Conservation (phyloP, 2,113 vertebrate genomes). For the Sitta europaea region DNA sequence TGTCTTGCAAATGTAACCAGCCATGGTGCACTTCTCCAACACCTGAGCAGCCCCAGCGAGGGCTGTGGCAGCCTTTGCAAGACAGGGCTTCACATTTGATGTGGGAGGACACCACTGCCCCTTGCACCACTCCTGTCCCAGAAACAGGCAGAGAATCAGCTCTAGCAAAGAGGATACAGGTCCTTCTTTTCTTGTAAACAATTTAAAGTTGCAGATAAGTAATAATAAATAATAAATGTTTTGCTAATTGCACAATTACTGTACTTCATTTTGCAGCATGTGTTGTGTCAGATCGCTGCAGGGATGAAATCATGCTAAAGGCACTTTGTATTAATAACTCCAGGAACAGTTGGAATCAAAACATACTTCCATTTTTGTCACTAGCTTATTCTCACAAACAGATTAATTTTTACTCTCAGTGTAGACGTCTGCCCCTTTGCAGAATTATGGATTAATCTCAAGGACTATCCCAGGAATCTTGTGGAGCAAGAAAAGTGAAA, state of each 20-base stretch:
- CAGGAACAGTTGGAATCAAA: not conserved
- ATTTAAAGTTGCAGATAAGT: not conserved
- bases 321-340: not conserved
- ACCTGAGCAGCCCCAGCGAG: not conserved
- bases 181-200: not conserved
- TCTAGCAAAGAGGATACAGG: not conserved
- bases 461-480: not conserved
- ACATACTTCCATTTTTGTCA: not conserved
- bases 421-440: not conserved
- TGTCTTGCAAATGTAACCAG: not conserved
- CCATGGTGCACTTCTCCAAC: not conserved
- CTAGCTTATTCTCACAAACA: not conserved
- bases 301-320: not conserved
- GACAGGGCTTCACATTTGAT: not conserved
- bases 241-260: not conserved
- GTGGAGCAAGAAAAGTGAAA: not conserved
- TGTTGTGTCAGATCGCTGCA: not conserved
- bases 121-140: not conserved
- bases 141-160: not conserved
- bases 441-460: not conserved
- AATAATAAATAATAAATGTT: not conserved
- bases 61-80: not conserved
- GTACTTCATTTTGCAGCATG: not conserved
- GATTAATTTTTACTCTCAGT: not conserved
- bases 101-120: not conserved